Conservation (phyloP, 2,888 invertebrate genomes). For the Oxyscelio sp. region DNA sequence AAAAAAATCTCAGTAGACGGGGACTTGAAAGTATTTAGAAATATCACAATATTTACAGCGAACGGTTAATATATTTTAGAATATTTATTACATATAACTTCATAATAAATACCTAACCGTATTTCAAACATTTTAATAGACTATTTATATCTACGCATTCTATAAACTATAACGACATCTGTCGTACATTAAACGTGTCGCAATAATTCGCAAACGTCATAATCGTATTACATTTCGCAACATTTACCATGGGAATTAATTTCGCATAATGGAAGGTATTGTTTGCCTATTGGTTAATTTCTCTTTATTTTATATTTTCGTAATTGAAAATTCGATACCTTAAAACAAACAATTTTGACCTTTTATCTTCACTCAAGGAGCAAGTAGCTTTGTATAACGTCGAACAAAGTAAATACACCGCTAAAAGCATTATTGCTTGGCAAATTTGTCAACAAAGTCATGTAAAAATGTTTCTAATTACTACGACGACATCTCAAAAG, state of each 20-base stretch:
- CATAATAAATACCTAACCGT: too few species aligned
- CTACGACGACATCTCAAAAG: too few species aligned
- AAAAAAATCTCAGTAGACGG: too few species aligned
- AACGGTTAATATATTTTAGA: too few species aligned
- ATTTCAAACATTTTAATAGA: too few species aligned
- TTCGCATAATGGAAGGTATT: conserved; percentile 18
- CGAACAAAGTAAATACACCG: conserved; percentile 39
- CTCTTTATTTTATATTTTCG: conserved; percentile 47
- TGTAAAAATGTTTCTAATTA: conserved; percentile 47
- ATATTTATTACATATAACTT: too few species aligned
- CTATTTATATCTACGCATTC: too few species aligned
- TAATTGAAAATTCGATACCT: conserved; percentile 67
- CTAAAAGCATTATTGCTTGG: conserved; percentile 61
- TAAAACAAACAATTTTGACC: conserved; percentile 56
- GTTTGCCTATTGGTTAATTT: conserved; percentile 36
- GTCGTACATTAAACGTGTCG: neutral
- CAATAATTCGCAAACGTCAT: conserved; percentile 32
- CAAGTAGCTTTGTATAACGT: conserved; percentile 35
- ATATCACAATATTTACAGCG: too few species aligned
- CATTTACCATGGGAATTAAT: conserved; percentile 41
- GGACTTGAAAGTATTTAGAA: too few species aligned
- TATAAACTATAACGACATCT: conserved; percentile 7
- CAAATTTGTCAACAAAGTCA: conserved; percentile 31
- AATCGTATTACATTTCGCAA: conserved; percentile 32
- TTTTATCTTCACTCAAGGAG: conserved; percentile 47